Evolutionary conservation across 2,113 vertebrate genomes (phyloP).

Genomic region (Uropsilus gracilis): DNA sequence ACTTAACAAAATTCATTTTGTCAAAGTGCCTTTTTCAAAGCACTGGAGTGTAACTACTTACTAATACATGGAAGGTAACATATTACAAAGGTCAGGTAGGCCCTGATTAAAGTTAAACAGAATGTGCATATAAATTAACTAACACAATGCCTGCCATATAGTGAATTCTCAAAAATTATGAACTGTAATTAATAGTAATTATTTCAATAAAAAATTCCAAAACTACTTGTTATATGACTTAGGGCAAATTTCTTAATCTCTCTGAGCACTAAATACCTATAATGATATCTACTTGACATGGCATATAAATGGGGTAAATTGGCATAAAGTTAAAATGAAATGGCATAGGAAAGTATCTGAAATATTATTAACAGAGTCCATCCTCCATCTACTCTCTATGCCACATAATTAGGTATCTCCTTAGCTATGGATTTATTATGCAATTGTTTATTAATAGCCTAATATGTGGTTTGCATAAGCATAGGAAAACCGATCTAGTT

Average conservation of each 20-base stretch:
- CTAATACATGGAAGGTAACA: background rate
- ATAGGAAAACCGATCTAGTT: background rate
- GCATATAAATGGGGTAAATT: background rate
- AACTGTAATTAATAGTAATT: background rate
- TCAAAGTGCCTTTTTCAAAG: background rate
- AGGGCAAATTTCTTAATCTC: background rate
- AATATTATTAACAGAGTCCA: background rate
- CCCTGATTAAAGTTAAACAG: background rate
- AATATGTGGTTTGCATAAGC: background rate
- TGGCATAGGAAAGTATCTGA: background rate
- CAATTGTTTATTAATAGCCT: background rate
- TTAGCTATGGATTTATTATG: background rate
- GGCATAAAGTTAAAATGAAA: background rate
- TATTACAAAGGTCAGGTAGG: background rate
- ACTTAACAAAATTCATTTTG: conserved; percentile 12
- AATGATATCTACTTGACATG: background rate
- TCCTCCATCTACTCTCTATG: background rate
- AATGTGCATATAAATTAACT: background rate
- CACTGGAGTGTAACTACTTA: background rate
- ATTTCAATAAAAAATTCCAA: background rate
- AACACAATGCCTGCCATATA: background rate
- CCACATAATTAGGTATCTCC: background rate
- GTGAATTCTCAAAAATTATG: background rate
- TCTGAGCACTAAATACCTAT: background rate
- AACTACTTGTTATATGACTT: background rate